Conservation (phyloP, 2,113 vertebrate genomes). For the Lipophrys pholis region DNA sequence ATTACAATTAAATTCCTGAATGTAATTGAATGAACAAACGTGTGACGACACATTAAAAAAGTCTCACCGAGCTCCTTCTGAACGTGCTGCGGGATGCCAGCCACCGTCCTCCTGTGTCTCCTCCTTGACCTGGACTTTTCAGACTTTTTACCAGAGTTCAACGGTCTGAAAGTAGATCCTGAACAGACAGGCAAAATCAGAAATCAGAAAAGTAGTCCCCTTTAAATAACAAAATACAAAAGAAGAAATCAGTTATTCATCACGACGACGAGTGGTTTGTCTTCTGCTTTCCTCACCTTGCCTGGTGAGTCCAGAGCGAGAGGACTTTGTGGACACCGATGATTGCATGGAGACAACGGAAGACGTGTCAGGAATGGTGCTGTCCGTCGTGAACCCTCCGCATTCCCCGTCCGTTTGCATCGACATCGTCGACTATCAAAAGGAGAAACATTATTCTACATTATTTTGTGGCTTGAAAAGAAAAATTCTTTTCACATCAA, state of each 20-base stretch:
- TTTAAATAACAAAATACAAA: too few relatives aligned
- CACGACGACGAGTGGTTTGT: not conserved
- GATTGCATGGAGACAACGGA: constrained; percentile 74
- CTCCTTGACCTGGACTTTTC: constrained; percentile 79
- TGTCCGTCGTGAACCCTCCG: constrained; percentile 78
- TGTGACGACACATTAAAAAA: not conserved
- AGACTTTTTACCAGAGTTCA: constrained; percentile 77
- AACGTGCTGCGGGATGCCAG: constrained; percentile 91
- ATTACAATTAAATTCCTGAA: not conserved
- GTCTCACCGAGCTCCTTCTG: constrained; percentile 92
- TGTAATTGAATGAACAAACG: not conserved
- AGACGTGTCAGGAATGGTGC: constrained; percentile 78
- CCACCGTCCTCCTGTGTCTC: constrained; percentile 85
- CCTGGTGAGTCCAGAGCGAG: constrained; percentile 82
- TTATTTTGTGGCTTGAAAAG: not conserved
- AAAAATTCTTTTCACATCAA: too few relatives aligned
- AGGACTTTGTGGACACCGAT: constrained; percentile 76
- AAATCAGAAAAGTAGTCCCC: too few relatives aligned
- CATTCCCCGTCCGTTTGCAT: constrained; percentile 84
- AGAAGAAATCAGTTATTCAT: too few relatives aligned
- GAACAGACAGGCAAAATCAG: too few relatives aligned
- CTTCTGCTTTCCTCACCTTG: constrained; percentile 75
- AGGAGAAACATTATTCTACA: constrained; percentile 23
- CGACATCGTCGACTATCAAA: constrained; percentile 81
- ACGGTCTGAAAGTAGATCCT: constrained; percentile 84